Percentiles rank a stretch among this genome's conserved stretches.
Conservation (phyloP, 2,888 invertebrate species). For the Ernsta delagoae region DNA sequence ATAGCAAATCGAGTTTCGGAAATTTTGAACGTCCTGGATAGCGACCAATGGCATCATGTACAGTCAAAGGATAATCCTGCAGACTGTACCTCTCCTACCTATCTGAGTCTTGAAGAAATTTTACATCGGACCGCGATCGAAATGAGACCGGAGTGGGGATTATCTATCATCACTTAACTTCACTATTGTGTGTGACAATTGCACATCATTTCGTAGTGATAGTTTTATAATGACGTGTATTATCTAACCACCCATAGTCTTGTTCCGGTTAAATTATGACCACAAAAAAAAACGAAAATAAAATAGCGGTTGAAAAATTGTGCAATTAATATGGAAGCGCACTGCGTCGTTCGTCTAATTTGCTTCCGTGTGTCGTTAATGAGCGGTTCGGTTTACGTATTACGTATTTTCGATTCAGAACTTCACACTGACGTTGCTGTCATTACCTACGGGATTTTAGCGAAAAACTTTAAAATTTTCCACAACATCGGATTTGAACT, state of each 20-base stretch:
- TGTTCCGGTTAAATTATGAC: constrained; percentile 29
- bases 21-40: too few relatives aligned
- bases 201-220: constrained; percentile 6
- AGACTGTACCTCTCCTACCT: too few relatives aligned
- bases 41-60: too few relatives aligned
- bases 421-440: neutral
- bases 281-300: constrained; percentile 23
- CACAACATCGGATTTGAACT: too few relatives aligned
- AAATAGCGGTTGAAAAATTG: constrained; percentile 34
- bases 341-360: constrained; percentile 25
- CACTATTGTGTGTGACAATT: neutral
- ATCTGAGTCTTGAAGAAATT: too few relatives aligned
- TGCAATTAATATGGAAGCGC: constrained; percentile 35
- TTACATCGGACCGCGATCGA: too few relatives aligned
- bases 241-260: constrained; percentile 33
- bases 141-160: too few relatives aligned
- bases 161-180: too few relatives aligned
- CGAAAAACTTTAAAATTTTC: neutral
- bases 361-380: constrained; percentile 31
- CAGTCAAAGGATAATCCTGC: too few relatives aligned
- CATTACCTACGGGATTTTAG: neutral
- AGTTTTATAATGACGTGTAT: constrained; percentile 28
- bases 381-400: constrained; percentile 27
- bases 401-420: constrained; percentile 25
- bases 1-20: too few relatives aligned